Conservation (phyloP, 2,113 vertebrate species). For the Furnarius figulus region DNA sequence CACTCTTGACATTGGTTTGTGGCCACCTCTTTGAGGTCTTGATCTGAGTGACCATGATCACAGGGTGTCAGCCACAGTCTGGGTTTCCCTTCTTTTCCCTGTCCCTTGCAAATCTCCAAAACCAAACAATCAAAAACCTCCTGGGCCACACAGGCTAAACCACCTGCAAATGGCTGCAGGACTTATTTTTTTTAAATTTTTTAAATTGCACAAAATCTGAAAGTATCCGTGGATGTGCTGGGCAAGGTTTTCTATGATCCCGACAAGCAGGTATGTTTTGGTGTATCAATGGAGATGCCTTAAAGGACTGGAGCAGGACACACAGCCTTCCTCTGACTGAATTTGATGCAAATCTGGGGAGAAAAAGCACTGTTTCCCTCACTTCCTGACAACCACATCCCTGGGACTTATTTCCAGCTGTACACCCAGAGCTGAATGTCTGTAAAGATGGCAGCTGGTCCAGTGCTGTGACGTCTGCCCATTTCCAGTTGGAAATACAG, state of each 20-base stretch:
- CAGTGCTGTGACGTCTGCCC: not conserved
- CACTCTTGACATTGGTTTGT: not conserved
- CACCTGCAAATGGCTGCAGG: not conserved
- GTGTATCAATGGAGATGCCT: not conserved
- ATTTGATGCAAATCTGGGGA: not conserved
- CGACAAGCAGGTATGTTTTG: not conserved
- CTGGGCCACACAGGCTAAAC: not conserved
- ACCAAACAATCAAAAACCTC: not conserved
- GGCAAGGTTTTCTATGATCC: not conserved
- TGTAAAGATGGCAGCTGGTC: not conserved
- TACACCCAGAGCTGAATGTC: not conserved
- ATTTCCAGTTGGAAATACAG: not conserved
- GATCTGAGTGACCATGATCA: not conserved
- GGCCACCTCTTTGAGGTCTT: conserved; percentile 23
- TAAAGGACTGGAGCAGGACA: not conserved
- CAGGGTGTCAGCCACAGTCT: not conserved
- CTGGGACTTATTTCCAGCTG: not conserved
- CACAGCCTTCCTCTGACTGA: not conserved
- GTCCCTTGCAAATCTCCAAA: not conserved
- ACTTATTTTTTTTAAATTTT: not conserved
- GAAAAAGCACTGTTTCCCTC: not conserved
- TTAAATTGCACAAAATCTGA: not conserved
- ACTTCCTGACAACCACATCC: not conserved
- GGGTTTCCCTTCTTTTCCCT: not conserved
- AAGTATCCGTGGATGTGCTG: not conserved